A percentile compares a stretch with the other conserved stretches of the same genome.
These are phyloP conservation scores for Balanococcus diminutus DNA, from an alignment of 2,888 invertebrate species.

Conservation along the genomic window DNA sequence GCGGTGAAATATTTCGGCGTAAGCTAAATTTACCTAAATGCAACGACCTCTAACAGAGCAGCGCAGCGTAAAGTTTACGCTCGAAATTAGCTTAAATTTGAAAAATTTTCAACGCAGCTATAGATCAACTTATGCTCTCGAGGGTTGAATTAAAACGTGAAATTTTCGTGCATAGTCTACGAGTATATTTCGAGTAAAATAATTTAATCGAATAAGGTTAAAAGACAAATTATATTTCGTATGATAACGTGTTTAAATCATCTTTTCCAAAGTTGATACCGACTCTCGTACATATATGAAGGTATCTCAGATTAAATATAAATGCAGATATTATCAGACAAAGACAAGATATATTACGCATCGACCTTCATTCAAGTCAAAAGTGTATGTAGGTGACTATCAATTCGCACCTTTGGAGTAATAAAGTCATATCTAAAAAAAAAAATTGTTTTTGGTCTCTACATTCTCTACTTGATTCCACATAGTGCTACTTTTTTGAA, in stretches of 20 bases:
- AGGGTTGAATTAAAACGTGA: background rate
- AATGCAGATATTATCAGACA: no score
- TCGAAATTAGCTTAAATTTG: background rate
- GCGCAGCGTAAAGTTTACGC: background rate
- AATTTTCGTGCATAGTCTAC: background rate
- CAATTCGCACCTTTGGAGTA: no score
- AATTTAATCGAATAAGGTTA: background rate
- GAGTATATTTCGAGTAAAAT: background rate
- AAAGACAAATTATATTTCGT: background rate
- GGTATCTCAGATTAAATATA: no score
- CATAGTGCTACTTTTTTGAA: no score
- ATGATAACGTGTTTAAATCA: background rate
- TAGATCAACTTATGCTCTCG: background rate
- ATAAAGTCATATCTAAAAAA: no score
- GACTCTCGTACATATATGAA: background rate
- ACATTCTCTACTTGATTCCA: no score
- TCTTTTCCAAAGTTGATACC: background rate
- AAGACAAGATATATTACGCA: no score
- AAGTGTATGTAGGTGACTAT: no score
- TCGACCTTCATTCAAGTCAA: no score
- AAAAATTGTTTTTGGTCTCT: no score
- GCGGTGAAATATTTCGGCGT: background rate
- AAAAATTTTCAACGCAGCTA: background rate
- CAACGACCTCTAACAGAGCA: background rate
- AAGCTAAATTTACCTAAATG: background rate